Conservation (phyloP, 2,888 invertebrate genomes). For the Teinopalpus imperialis region DNA sequence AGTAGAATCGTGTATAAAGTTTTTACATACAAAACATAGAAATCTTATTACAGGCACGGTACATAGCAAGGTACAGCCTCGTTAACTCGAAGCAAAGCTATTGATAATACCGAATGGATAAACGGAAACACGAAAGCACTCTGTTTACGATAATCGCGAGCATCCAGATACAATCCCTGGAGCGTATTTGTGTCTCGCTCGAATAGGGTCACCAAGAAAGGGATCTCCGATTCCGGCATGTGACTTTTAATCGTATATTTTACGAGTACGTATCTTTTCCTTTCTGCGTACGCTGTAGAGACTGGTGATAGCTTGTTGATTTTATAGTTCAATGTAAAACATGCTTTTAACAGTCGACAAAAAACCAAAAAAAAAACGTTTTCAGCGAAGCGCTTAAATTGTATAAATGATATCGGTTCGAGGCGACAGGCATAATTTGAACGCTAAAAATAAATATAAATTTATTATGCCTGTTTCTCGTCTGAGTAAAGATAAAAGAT, state of each 20-base stretch:
- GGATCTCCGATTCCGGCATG: neutral
- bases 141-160: slow-evolving; percentile 12
- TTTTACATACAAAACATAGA: neutral
- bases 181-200: slow-evolving; percentile 5
- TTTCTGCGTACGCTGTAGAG: neutral
- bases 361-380: too few species aligned
- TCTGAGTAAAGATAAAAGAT: too few species aligned
- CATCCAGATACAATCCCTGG: slow-evolving; percentile 12
- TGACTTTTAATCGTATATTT: slow-evolving; percentile 12
- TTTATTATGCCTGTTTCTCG: too few species aligned
- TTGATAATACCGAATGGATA: slow-evolving; percentile 14
- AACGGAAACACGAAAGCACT: slow-evolving; percentile 14
- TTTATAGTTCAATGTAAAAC: neutral
- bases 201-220: neutral
- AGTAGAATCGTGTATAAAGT: neutral
- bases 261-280: too few species aligned
- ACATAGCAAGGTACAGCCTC: neutral
- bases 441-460: too few species aligned
- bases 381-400: too few species aligned
- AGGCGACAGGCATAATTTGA: too few species aligned
- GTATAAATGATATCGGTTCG: too few species aligned
- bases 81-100: slow-evolving; percentile 11
- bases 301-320: neutral
- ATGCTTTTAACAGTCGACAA: too few species aligned
- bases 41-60: slow-evolving; percentile 5